phyloP scores from a whole-genome alignment of 64 coral and sea anemone genomes.

The Acropora yongei region DNA sequence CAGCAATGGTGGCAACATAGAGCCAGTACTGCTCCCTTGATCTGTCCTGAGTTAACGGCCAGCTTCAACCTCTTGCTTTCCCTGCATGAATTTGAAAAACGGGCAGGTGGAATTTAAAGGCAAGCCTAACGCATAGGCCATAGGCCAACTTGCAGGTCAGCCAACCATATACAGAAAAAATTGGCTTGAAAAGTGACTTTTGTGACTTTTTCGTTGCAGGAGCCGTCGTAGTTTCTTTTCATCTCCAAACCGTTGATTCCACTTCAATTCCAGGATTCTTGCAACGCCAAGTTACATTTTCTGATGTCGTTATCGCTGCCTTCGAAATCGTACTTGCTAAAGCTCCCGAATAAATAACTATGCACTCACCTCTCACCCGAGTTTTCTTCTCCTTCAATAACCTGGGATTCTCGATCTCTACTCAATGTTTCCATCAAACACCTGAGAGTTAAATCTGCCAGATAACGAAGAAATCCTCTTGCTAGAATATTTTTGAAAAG shows the following conservation, averaged over 20 bases:
- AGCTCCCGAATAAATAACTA: not conserved
- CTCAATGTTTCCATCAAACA: conserved; percentile 66
- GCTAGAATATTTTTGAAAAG: not conserved
- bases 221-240: no score
- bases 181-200: no score
- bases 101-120: no score
- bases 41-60: not conserved
- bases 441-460: conserved; percentile 85
- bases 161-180: no score
- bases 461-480: not conserved
- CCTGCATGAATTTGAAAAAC: not conserved
- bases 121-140: no score
- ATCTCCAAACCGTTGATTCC: no score
- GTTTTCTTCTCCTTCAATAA: not conserved
- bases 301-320: no score
- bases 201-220: no score
- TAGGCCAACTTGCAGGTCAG: no score
- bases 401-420: not conserved
- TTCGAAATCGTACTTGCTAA: not conserved
- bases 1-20: conserved; percentile 98
- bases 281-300: no score
- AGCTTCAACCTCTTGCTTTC: conserved; percentile 68
- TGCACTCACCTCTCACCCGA: not conserved
- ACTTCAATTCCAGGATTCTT: no score
- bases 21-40: conserved; percentile 83